Base-by-base conservation (phyloP, 2,888 invertebrate genomes). In the Dilophus febrilis region DNA sequence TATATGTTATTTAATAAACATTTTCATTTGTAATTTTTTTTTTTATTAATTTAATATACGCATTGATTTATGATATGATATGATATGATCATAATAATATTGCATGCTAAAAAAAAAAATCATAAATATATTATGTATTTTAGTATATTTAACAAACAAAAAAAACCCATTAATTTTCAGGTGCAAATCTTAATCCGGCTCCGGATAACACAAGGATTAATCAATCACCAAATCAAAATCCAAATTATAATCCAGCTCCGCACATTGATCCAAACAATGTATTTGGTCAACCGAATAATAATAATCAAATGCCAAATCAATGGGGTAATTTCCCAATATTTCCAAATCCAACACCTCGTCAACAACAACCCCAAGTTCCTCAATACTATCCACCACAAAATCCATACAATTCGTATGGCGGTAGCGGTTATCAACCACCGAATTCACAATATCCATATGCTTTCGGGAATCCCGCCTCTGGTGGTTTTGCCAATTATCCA, bases 121-220 rank as follows among this genome's bases (percentile, higher is more conserved):
- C n/a, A n/a, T n/a, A n/a, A n/a, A n/a, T n/a, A n/a, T n/a, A n/a
- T n/a, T n/a, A n/a, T n/a, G n/a, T n/a, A n/a, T n/a, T n/a, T n/a
- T n/a, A n/a, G n/a, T n/a, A n/a, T n/a, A n/a, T n/a, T n/a, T n/a
- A n/a, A n/a, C n/a, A n/a, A n/a, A n/a, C n/a, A n/a, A n/a, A n/a
- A n/a, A n/a, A n/a, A n/a, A n/a, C n/a, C n/a, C n/a, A n/a, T n/a
- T n/a, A 33, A 14, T 10, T 34, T 35, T 38, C 53, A 63, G 62
- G 62, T 58, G 54, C 61, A 42, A 59, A 58, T 46, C 45, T 59
- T 33, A 61, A 60, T 49, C 58, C 59, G 43, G 59, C 58, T 42
- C 56, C 59, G 17, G 61, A 62, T 43, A 57, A 60, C 47, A 52
- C 50, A 42, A 50, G 54, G 39, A 49, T 51, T 40, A 49, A 53